Evolutionary conservation across 1,140 invertebrate species (phyloP), one percentile per base, ranked within the genome.

Genomic region (Drosophila pectinifera): DNA sequence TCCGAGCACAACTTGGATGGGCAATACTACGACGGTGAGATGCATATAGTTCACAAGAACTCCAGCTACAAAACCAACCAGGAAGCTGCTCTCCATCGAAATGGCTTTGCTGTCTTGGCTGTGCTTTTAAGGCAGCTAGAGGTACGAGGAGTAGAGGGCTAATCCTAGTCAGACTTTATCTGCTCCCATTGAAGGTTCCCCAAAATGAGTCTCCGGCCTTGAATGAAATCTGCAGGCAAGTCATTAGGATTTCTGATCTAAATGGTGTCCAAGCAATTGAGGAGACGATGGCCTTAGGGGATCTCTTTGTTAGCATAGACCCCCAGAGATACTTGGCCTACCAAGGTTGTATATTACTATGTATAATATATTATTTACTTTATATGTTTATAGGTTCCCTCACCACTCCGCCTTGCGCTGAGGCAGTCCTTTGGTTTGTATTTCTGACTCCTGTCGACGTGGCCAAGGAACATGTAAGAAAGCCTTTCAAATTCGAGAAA

Each of bases 381-480:
- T 54, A 1, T 10, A 14, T 3, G 3, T 10, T 41, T n/a, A n/a
- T 48, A 84, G 91, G 98, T 0, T 98, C 97, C 0, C 93, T 99
- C 14, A 99, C 98, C 7, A 98, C 97, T 0, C 97, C 98, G 0
- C 97, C 98, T 2, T 98, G 97, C 79, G 94, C 94, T 41, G 97
- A 99, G 93, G 95, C 94, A 53, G 97, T 98, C 24, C 96, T 95
- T 11, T 99, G 98, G 98, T 96, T 98, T 61, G 94, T 99, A 5
- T 97, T 98, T 90, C 94, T 95, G 2, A 94, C 96, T 10, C 94
- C 96, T 14, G 93, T 98, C 2, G 93, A 95, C 43, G 94, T 98
- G 10, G 62, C 79, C 5, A 18, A 53, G n/a, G 49, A 72, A 45
- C 10, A 34, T 48, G 81, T 84, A 45, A 73, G 81, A 41, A 49